Conservation (phyloP, 2,113 vertebrate genomes). For the Lampris incognitus region DNA sequence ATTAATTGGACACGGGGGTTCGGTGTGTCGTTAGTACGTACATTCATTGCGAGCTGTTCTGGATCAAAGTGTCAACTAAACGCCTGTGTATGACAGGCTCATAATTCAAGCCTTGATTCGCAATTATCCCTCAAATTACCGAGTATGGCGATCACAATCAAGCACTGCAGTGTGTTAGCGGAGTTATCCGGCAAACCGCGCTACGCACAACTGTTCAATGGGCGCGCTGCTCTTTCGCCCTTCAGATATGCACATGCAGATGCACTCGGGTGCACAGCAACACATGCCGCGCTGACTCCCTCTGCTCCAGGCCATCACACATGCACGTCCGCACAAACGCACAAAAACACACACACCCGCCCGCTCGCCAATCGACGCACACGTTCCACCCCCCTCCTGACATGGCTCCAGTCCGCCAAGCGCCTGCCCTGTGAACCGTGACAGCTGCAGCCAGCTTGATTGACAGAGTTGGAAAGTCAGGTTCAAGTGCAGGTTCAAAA, state of each 20-base stretch:
- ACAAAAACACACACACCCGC: conserved; percentile 10
- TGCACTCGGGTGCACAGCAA: conserved; percentile 1
- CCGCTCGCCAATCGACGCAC: not conserved
- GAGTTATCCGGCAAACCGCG: not conserved
- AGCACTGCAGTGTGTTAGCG: not conserved
- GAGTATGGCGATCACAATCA: not conserved
- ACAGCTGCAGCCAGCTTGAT: conserved; percentile 70
- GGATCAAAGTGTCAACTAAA: not conserved
- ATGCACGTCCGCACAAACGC: conserved; percentile 18
- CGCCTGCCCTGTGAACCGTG: conserved; percentile 65
- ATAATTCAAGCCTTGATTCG: not conserved
- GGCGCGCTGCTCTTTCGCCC: conserved; percentile 10
- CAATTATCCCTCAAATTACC: not conserved
- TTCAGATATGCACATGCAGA: conserved; percentile 31
- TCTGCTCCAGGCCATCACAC: conserved; percentile 43
- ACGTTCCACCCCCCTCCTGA: not conserved
- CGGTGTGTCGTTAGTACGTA: too few species aligned
- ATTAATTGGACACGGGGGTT: too few species aligned
- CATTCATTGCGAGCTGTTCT: not conserved
- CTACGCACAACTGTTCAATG: not conserved
- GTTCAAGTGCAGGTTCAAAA: conserved; percentile 69
- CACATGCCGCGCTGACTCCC: not conserved
- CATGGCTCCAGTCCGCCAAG: conserved; percentile 19
- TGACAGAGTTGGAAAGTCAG: conserved; percentile 74
- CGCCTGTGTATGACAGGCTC: not conserved